A percentile compares a stretch with the other conserved stretches of the same genome.
Conservation (phyloP, 1,140 invertebrate species). For the Uloborus diversus region DNA sequence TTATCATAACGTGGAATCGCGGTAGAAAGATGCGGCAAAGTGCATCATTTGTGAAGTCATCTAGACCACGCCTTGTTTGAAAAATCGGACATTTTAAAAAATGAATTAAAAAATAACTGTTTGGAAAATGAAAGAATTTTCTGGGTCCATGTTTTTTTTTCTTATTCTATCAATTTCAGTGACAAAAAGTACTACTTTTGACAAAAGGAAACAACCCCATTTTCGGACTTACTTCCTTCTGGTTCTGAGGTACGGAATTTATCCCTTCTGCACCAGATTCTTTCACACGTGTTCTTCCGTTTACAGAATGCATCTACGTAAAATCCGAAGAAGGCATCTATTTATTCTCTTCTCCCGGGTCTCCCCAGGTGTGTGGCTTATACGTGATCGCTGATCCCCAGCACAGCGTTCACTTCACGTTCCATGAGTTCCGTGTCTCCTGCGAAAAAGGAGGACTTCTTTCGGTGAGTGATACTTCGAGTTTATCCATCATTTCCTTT, state of each 20-base stretch:
- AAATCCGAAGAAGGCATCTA: conserved; percentile 81
- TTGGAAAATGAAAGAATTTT: neutral
- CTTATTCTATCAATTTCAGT: no score
- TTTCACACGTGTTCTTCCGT: neutral
- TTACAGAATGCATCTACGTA: conserved; percentile 83
- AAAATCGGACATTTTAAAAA: no score
- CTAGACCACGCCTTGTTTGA: no score
- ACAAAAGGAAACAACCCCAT: neutral
- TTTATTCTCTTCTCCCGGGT: conserved; percentile 72
- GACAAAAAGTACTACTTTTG: neutral
- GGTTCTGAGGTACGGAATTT: neutral
- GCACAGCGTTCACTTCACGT: conserved; percentile 79
- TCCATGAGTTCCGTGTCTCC: conserved; percentile 82
- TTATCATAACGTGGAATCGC: no score
- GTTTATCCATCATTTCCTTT: no score
- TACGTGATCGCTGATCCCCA: conserved; percentile 85
- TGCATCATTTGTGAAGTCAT: no score
- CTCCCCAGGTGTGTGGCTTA: conserved; percentile 80
- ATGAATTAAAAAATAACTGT: neutral
- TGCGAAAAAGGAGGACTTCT: conserved; percentile 82
- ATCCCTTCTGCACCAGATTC: neutral
- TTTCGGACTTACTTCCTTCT: neutral
- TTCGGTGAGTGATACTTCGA: conserved; percentile 71
- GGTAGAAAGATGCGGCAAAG: no score
- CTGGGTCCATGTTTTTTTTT: neutral